A percentile compares a stretch with the other conserved stretches of the same genome.
These are phyloP conservation scores for Seira ritae DNA, from an alignment of 2,888 invertebrate species.

Conservation along the genomic window DNA sequence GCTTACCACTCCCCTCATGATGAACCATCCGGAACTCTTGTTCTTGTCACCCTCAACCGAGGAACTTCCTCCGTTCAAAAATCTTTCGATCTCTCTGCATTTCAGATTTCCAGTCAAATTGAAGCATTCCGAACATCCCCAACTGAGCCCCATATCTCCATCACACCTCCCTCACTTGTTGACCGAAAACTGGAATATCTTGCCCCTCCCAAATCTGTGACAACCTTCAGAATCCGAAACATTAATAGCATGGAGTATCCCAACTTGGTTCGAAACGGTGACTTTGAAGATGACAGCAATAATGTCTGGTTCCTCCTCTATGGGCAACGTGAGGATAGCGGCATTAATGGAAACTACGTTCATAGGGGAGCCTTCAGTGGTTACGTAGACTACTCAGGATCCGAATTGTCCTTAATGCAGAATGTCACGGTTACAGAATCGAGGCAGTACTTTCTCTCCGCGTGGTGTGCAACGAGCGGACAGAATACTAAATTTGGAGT, in stretches of 20 bases:
- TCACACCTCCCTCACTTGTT: constrained; percentile 23
- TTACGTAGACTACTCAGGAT: constrained; percentile 42
- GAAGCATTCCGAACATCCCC: constrained; percentile 64
- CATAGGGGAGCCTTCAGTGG: constrained; percentile 60
- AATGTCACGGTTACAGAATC: constrained; percentile 47
- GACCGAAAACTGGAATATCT: constrained; percentile 36
- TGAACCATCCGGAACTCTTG: constrained; percentile 45
- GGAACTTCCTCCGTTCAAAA: not conserved
- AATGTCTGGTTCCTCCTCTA: constrained; percentile 42
- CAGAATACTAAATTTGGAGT: constrained; percentile 52
- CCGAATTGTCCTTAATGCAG: constrained; percentile 61
- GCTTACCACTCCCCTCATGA: constrained; percentile 60
- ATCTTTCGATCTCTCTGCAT: constrained; percentile 49
- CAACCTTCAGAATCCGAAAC: constrained; percentile 55
- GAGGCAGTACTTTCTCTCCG: constrained; percentile 54
- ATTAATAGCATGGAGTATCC: not conserved
- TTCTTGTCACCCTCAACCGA: constrained; percentile 56
- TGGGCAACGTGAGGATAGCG: constrained; percentile 45
- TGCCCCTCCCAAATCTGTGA: constrained; percentile 65
- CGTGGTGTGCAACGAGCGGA: constrained; percentile 66
- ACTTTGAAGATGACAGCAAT: constrained; percentile 60
- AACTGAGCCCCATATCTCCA: constrained; percentile 48
- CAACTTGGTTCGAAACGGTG: constrained; percentile 64
- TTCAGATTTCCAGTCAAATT: constrained; percentile 40
- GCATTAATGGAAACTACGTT: constrained; percentile 57